Base-by-base conservation (phyloP, 2,797 vertebrate genomes). In the Labroides dimidiatus region DNA sequence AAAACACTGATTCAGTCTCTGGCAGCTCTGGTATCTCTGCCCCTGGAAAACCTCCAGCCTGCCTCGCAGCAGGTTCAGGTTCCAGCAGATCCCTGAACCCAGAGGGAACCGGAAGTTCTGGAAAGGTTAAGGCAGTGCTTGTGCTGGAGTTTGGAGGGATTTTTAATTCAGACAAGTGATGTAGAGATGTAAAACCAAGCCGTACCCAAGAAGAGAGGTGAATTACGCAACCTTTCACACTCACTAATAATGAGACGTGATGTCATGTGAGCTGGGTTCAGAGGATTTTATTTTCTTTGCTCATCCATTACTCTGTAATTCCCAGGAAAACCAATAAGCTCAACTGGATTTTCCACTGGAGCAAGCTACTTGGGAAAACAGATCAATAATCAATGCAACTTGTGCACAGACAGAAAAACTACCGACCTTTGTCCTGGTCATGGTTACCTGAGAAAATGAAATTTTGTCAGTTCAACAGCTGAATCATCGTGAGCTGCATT, bases 221-320 rank as follows among this genome's bases (percentile, higher is more conserved):
- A 12, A 20, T 64, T 48, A 45, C 2, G 0, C 19, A 62, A 68
- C 15, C 13, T 2, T 44, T 4, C 49, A 6, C 6, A 48, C 53
- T 58, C 12, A 47, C 45, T 4, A 17, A 17, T 77, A 69, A 63
- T 39, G 17, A 73, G 47, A 47, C 33, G 6, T 5, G 6, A 39
- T 33, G 4, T 45, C 44, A 57, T 6, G 7, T 33, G 6, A 56
- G 3, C 3, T 17, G 48, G 41, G 17, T 55, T 43, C 43, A 48
- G 17, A 17, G 4, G 19, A 11, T 20, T 10, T 10, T n/a, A 23
- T 15, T 4, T 15, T 1, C 6, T 44, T 23, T 44, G 11, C 33
- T 50, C 9, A 17, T 21, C 19, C 7, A 9, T 10, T 17, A 3
- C 16, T 12, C 0, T 61, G 12, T 19, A 6, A 50, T 83, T 69